phyloP scores from a whole-genome alignment of 2,113 vertebrate species.

The Odocoileus virginianus region DNA sequence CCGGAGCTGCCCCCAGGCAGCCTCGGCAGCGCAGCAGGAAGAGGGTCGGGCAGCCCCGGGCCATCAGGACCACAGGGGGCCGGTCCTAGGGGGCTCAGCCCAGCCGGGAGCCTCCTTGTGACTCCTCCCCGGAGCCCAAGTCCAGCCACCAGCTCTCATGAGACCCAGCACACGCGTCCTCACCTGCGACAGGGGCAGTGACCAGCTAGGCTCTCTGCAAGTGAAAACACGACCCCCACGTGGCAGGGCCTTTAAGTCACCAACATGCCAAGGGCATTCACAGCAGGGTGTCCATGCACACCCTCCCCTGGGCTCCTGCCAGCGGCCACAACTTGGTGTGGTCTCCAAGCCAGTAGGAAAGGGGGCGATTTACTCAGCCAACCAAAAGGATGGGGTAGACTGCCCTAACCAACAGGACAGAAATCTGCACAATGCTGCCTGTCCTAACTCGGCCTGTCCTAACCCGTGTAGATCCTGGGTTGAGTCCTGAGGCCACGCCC shows the following conservation, averaged over 20 bases:
- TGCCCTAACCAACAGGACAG: neutral
- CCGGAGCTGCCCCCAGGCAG: neutral
- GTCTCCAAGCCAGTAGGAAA: neutral
- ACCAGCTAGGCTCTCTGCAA: neutral
- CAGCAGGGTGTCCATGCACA: neutral
- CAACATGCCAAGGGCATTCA: neutral
- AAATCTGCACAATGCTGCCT: neutral
- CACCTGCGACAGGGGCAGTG: neutral
- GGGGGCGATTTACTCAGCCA: neutral
- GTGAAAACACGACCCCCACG: accelerated
- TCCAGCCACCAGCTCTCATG: neutral
- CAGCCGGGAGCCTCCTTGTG: neutral
- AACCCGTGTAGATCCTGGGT: accelerated
- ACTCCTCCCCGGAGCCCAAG: neutral
- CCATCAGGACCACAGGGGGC: neutral
- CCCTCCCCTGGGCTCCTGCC: neutral
- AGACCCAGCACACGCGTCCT: neutral
- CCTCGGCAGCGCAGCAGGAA: neutral
- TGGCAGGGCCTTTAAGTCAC: neutral
- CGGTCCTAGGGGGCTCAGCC: neutral
- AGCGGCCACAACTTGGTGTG: neutral
- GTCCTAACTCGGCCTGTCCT: neutral
- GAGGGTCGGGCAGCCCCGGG: neutral
- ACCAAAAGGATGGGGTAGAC: neutral
- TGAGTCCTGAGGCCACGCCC: accelerated